Evolutionary conservation across 2,797 vertebrate genomes (phyloP), one percentile per base, ranked within the genome.

Genomic region (Fistularia commersonii): DNA sequence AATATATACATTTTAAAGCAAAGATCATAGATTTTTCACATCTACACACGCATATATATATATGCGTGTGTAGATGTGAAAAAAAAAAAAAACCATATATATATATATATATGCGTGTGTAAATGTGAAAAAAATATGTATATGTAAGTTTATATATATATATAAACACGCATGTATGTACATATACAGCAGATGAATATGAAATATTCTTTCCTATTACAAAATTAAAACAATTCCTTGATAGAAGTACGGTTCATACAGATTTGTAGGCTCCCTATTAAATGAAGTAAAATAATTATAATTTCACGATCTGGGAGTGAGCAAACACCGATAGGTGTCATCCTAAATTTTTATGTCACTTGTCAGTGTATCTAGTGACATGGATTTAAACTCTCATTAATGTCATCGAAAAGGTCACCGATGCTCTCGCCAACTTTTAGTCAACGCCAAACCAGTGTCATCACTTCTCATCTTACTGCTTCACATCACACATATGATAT

Each of bases 341-440:
- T 13, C 40, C 45, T 55, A 40, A 61, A 64, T 57, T 1, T 72
- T 58, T 72, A 72, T 64, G 61, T 57, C 67, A 80, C 8, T n/a
- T 48, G 66, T 73, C 65, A 70, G 76, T 57, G 31, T 64, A 77
- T 69, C 71, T 53, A 38, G 55, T 77, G 77, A 82, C 69, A 78
- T 0, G 1, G 35, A 54, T 66, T 51, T 31, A 61, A 64, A 67
- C 12, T 23, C 3, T 71, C 68, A 72, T 75, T 61, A 46, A 80
- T 70, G 62, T 57, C 48, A 14, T 23, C 45, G 36, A 44, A 55
- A 77, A 81, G 66, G 77, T 75, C 73, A 76, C 38, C 0, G 36
- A 41, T 47, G 48, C 54, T 11, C 11, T 32, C 37, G 40, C 1
- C 44, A 42, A 15, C 39, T n/a, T 5, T 37, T 44, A 44, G n/a